Conservation (phyloP, 2,888 invertebrate genomes). For the Idaea biselata region DNA sequence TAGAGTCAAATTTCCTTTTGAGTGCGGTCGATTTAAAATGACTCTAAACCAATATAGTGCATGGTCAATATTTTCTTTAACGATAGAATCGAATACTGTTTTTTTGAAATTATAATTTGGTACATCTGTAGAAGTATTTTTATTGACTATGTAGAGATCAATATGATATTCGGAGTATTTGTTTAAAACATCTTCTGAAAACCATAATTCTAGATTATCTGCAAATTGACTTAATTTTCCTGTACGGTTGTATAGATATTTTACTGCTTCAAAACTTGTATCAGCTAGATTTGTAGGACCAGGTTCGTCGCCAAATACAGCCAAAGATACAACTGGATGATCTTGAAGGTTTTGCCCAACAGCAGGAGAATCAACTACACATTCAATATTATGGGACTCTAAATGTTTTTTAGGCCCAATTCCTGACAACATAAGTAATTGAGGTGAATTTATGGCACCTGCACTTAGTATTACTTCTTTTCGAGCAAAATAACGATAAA, state of each 20-base stretch:
- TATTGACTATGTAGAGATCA: constrained; percentile 32
- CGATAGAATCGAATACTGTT: constrained; percentile 36
- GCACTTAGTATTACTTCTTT: constrained; percentile 60
- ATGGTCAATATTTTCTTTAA: constrained; percentile 41
- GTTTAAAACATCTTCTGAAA: constrained; percentile 41
- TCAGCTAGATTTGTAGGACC: constrained; percentile 35
- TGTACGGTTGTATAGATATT: constrained; percentile 65
- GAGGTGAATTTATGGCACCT: constrained; percentile 58
- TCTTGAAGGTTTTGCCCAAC: constrained; percentile 81
- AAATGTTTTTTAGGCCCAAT: constrained; percentile 51
- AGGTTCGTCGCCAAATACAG: constrained; percentile 51
- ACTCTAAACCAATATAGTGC: constrained; percentile 53
- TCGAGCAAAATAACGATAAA: constrained; percentile 9
- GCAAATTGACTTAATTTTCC: constrained; percentile 66
- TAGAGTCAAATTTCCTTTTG: constrained; percentile 78
- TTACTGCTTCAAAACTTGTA: constrained; percentile 47
- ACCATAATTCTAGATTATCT: constrained; percentile 68
- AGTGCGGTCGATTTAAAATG: constrained; percentile 69
- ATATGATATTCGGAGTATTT: constrained; percentile 49
- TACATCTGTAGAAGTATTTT: constrained; percentile 38
- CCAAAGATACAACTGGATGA: constrained; percentile 62
- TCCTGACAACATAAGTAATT: constrained; percentile 41
- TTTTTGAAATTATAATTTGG: constrained; percentile 33
- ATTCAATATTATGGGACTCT: constrained; percentile 48
- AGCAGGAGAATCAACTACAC: constrained; percentile 57